These are phyloP conservation scores for Macroramphosus scolopax DNA, from an alignment of 2,797 vertebrate genomes.

Conservation along the genomic window DNA sequence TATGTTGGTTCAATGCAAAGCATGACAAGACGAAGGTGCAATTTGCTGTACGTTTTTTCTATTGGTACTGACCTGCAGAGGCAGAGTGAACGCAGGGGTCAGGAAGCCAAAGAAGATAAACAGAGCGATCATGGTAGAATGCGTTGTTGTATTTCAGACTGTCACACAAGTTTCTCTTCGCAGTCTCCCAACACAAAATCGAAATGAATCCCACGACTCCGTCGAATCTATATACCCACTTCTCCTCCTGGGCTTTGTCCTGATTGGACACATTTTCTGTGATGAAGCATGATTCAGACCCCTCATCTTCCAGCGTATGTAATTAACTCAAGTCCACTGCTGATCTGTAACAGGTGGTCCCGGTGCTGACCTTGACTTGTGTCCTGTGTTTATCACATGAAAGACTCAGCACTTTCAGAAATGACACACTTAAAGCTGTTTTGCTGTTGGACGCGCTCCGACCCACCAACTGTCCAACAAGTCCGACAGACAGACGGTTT, in stretches of 20 bases:
- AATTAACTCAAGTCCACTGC: constrained; percentile 64
- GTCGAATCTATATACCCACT: constrained; percentile 63
- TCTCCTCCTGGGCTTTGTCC: constrained; percentile 41
- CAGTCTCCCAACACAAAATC: constrained; percentile 20
- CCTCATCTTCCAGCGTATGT: constrained; percentile 59
- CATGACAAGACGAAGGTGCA: background rate
- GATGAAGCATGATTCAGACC: constrained; percentile 61
- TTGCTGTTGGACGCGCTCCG: constrained; percentile 37
- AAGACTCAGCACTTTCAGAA: constrained; percentile 71
- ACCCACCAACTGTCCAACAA: constrained; percentile 50
- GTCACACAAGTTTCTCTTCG: no score
- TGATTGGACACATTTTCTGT: constrained; percentile 54
- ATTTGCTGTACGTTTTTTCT: no score
- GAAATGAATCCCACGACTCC: constrained; percentile 31
- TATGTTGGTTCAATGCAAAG: constrained; percentile 4
- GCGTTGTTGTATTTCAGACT: constrained; percentile 53
- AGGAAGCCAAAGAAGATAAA: constrained; percentile 54
- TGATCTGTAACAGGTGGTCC: constrained; percentile 64
- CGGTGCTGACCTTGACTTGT: constrained; percentile 49
- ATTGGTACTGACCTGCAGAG: constrained; percentile 70
- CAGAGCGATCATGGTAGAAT: constrained; percentile 45
- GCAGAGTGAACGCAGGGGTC: constrained; percentile 58
- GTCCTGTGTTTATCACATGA: constrained; percentile 49
- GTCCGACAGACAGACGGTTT: constrained; percentile 63
- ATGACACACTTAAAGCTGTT: constrained; percentile 52